These are phyloP conservation scores for Sebastiscus albofasciatus DNA, from an alignment of 2,797 vertebrate genomes.

Conservation along the genomic window DNA sequence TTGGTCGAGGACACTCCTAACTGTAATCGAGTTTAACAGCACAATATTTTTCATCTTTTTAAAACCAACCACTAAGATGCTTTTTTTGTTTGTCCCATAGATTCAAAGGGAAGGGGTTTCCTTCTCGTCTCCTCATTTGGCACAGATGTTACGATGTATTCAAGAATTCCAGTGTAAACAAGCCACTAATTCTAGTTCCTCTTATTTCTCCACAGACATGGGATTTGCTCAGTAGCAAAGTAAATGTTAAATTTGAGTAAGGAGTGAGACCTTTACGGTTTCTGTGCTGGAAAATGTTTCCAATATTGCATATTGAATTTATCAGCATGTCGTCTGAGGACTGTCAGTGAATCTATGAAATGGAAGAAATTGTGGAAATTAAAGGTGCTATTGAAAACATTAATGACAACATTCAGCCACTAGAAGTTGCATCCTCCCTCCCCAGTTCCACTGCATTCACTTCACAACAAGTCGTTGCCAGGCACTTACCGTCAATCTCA, in stretches of 20 bases:
- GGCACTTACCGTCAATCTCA: too few species aligned
- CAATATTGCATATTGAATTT: background rate
- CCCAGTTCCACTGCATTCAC: too few species aligned
- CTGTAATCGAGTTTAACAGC: background rate
- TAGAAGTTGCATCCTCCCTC: too few species aligned
- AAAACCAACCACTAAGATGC: background rate
- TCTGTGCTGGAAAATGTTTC: background rate
- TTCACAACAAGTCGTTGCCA: too few species aligned
- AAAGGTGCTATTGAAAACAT: background rate
- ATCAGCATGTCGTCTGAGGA: background rate
- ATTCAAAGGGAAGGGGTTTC: background rate
- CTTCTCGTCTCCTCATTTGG: background rate
- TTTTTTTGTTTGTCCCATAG: background rate
- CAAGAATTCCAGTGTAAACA: background rate
- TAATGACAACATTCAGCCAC: too few species aligned
- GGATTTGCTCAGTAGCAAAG: background rate
- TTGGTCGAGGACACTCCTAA: too few species aligned
- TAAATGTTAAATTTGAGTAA: background rate
- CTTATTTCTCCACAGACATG: background rate
- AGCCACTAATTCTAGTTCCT: background rate
- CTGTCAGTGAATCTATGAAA: background rate
- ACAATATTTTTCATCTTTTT: background rate
- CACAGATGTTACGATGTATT: background rate
- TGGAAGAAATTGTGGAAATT: background rate
- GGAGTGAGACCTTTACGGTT: background rate